Base-by-base conservation (phyloP, 1,140 invertebrate species). In the Phthorimaea operculella region DNA sequence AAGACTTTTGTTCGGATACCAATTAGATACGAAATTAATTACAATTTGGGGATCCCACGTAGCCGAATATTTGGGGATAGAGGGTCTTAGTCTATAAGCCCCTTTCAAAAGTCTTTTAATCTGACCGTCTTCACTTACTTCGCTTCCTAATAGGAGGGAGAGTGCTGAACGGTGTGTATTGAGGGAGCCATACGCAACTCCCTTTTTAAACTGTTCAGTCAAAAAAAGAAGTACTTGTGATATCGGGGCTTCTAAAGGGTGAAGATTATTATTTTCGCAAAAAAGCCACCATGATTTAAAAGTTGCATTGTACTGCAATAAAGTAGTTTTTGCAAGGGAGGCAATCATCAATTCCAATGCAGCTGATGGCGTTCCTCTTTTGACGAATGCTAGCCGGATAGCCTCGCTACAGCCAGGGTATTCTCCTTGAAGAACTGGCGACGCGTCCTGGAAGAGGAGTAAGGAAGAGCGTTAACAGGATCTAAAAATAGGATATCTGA, bases 1-100 rank as follows among this genome's bases (percentile, higher is more conserved):
- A 34, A 66, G 12, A 11, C 49, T 9, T 15, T 42, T 53, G 47
- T 61, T 57, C 21, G 59, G 54, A 39, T 54, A 59, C 50, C 44
- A 59, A 44, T 33, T 44, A 18, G 57, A 55, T 28, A 74, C 42
- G 49, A 57, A 58, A 33, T 65, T 28, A 51, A 78, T 59, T 7
- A 75, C 67, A 6, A 64, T 17, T 33, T 62, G 44, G 3, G 66
- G 60, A 50, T 76, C 67, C 73, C 68, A 79, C 8, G 61, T 67
- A 8, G 8, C 17, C 33, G n/a, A 52, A 57, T 77, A 76, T 58
- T 71, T 76, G 1, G 67, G 66, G 33, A 17, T 33, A 3, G 48
- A 14, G 9, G 72, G 72, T 33, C 57, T 70, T 54, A 55, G 9
- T 42, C 59, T 69, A 48, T 39, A 70, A n/a, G 59, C 36, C 1